A percentile compares a stretch with the other conserved stretches of the same genome.
phyloP scores from a whole-genome alignment of 92 coral and sea anemone species.

The Pocillopora grandis region DNA sequence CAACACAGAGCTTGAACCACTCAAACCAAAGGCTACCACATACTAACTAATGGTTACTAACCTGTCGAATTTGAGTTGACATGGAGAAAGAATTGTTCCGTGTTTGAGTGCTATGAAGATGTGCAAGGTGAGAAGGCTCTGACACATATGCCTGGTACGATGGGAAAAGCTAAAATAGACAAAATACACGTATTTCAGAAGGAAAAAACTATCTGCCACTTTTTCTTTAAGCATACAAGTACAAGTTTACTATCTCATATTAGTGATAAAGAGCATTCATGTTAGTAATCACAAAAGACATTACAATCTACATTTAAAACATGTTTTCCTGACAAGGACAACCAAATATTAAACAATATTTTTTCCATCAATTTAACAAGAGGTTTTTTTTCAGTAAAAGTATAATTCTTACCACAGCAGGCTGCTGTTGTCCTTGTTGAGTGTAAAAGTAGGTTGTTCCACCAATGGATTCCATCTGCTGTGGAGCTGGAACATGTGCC shows the following conservation, averaged over 20 bases:
- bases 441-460: slow-evolving; percentile 96
- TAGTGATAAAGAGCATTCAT: too few relatives aligned
- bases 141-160: slow-evolving; percentile 92
- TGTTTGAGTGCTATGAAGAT: slow-evolving; percentile 86
- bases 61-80: slow-evolving; percentile 95
- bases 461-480: slow-evolving; percentile 91
- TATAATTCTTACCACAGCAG: slow-evolving; percentile 79
- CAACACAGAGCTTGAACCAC: too few relatives aligned
- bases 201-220: not conserved
- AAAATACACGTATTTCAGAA: not conserved
- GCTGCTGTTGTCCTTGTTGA: slow-evolving; percentile 81
- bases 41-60: slow-evolving; percentile 7
- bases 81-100: slow-evolving; percentile 89
- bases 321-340: too few relatives aligned
- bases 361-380: too few relatives aligned
- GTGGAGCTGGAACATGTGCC: slow-evolving; percentile 60
- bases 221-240: not conserved
- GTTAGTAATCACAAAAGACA: too few relatives aligned
- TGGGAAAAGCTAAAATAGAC: slow-evolving; percentile 71
- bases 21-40: not conserved
- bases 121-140: slow-evolving; percentile 93
- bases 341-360: too few relatives aligned
- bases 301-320: too few relatives aligned
- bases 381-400: too few relatives aligned
- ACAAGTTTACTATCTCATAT: too few relatives aligned